phyloP scores from a whole-genome alignment of 2,888 invertebrate species.

The Phanerotoma sp. region DNA sequence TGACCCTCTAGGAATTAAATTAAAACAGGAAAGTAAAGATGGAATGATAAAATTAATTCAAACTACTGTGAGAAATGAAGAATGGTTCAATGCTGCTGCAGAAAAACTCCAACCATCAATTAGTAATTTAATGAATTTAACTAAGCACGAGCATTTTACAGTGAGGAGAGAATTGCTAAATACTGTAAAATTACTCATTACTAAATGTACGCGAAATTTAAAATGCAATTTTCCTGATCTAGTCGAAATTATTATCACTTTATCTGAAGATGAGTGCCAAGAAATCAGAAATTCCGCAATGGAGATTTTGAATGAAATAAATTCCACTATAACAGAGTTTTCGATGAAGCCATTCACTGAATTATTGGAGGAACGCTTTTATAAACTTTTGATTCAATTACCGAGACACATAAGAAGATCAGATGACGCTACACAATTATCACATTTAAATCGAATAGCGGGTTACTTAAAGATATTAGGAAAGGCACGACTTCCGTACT shows the following conservation, averaged over 20 bases:
- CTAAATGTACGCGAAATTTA: slow-evolving; percentile 67
- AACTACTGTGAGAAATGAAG: slow-evolving; percentile 55
- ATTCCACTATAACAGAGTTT: slow-evolving; percentile 53
- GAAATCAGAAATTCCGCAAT: slow-evolving; percentile 59
- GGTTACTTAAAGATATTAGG: slow-evolving; percentile 68
- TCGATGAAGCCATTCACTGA: slow-evolving; percentile 59
- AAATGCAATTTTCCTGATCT: slow-evolving; percentile 63
- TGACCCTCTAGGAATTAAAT: slow-evolving; percentile 32
- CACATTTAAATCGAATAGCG: slow-evolving; percentile 65
- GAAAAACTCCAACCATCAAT: slow-evolving; percentile 62
- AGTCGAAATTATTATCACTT: slow-evolving; percentile 68
- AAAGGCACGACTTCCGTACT: slow-evolving; percentile 60
- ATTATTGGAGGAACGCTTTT: slow-evolving; percentile 65
- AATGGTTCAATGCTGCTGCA: slow-evolving; percentile 65
- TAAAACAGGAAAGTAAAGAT: slow-evolving; percentile 41
- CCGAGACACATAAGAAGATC: slow-evolving; percentile 66
- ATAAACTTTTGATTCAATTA: slow-evolving; percentile 62
- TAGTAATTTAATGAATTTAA: slow-evolving; percentile 60
- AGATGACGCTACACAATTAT: slow-evolving; percentile 66
- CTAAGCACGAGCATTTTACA: slow-evolving; percentile 63
- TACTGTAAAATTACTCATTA: slow-evolving; percentile 63
- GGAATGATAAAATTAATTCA: slow-evolving; percentile 55
- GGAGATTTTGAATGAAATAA: slow-evolving; percentile 54
- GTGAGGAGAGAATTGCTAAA: slow-evolving; percentile 67
- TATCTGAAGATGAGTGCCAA: slow-evolving; percentile 67